These are phyloP conservation scores for Eilema sororculum DNA, from an alignment of 2,888 invertebrate species.

Conservation along the genomic window DNA sequence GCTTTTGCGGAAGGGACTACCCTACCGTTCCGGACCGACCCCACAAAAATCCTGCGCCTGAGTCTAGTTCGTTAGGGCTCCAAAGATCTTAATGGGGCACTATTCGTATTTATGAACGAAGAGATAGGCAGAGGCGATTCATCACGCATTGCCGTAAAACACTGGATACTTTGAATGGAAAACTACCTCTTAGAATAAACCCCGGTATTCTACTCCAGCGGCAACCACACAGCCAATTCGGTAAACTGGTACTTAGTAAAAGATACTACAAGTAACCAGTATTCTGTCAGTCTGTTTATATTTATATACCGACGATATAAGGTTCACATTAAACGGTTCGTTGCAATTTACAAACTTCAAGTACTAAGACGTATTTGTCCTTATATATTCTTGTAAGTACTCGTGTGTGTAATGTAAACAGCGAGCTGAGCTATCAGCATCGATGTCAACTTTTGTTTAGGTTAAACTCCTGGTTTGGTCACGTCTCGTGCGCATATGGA, in stretches of 20 bases:
- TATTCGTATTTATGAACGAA: not conserved
- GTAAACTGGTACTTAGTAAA: not conserved
- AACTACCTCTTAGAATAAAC: not conserved
- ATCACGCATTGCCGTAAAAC: not conserved
- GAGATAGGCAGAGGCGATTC: not conserved
- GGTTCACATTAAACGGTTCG: not conserved
- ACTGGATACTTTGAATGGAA: not conserved
- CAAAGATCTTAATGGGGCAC: too few relatives aligned
- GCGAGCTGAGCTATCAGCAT: constrained; percentile 18
- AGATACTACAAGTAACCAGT: not conserved
- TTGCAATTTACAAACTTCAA: not conserved
- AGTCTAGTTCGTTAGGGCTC: too few relatives aligned
- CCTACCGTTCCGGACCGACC: too few relatives aligned
- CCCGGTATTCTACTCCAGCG: not conserved
- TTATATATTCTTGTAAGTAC: constrained; percentile 16
- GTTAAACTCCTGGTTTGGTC: constrained; percentile 43
- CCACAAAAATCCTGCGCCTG: too few relatives aligned
- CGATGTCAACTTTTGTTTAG: constrained; percentile 47
- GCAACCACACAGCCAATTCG: not conserved
- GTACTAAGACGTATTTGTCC: not conserved
- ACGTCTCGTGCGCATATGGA: constrained; percentile 31
- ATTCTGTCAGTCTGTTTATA: not conserved
- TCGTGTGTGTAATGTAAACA: constrained; percentile 45
- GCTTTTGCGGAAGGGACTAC: too few relatives aligned
- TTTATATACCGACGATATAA: not conserved